Base-by-base conservation (phyloP, 2,113 vertebrate species). In the Bambusicola thoracicus region DNA sequence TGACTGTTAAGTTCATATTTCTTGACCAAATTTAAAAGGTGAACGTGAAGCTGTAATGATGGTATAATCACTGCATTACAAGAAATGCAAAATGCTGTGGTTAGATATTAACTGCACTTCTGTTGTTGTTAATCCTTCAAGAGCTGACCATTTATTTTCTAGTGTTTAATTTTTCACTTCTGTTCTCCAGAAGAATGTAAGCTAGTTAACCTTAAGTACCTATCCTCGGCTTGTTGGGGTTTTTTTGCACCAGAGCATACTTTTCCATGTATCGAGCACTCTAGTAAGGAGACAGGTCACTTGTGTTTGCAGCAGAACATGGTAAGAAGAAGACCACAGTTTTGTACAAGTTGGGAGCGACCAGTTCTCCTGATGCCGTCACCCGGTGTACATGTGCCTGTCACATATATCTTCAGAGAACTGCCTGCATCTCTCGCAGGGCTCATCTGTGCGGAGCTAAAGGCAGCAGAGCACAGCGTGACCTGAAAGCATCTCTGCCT, bases 161-260 rank as follows among this genome's bases (percentile, higher is more conserved):
- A 78, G 87, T 53, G 87, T 97, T 96, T 97, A 97, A 95, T 95
- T 91, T 97, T 97, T 97, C 94, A 97, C 94, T 95, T 88, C 80
- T 92, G 85, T 94, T 95, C 94, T 83, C 80, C 61, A 74, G 61
- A 94, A 91, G 94, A 96, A 95, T 92, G 94, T 46, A 36, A 81
- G 66, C 66, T 4, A 4, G 92, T 91, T 92, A 87, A 94, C 84
- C 89, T 94, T 88, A 87, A 85, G 72, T 25, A 75, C 72, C 55
- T 74, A 12, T 43, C 46, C 55, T 76, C 29, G 19, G 48, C 56
- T 2, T 20, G 14, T 74, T 46, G 13, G 48, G 46, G 3, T 30
- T 15, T 25, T 61, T 43, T 32, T 14, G 10, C 22, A n/a, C 25
- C 1, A 2, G 20, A 17, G 30, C 3, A 0, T 40, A 32, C 77